Conservation (phyloP, 1,140 invertebrate genomes). For the Trachymyrmex cornetzi region DNA sequence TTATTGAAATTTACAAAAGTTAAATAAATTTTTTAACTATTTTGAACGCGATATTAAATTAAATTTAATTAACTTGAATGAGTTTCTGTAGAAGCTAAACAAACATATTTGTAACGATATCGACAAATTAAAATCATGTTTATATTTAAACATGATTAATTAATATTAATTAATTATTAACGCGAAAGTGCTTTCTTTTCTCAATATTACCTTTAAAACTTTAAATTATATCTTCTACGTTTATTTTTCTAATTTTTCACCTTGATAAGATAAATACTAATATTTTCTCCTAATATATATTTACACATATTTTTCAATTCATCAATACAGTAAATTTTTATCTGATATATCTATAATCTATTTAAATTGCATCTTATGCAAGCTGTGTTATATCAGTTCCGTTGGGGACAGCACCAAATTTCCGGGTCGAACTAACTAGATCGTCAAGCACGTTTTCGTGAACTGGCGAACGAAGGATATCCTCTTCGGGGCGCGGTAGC, state of each 20-base stretch:
- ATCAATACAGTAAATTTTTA: not conserved
- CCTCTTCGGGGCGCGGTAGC: slow-evolving; percentile 3
- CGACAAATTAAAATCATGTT: not conserved
- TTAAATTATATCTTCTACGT: not conserved
- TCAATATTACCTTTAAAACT: not conserved
- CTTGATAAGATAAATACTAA: not conserved
- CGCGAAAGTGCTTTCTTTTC: not conserved
- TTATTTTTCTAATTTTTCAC: not conserved
- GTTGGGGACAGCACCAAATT: slow-evolving; percentile 42
- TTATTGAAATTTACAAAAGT: not conserved
- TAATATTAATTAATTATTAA: slow-evolving; percentile 20
- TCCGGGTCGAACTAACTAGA: slow-evolving; percentile 54
- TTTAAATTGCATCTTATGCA: slow-evolving; percentile 23
- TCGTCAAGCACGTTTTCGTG: slow-evolving; percentile 57
- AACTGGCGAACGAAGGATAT: slow-evolving; percentile 51
- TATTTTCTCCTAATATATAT: not conserved
- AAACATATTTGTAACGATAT: not conserved
- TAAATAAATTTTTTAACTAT: not conserved
- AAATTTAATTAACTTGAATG: not conserved
- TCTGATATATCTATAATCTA: not conserved
- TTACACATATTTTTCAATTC: slow-evolving; percentile 9
- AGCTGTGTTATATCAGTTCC: not conserved
- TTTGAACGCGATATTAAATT: not conserved
- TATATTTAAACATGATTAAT: not conserved
- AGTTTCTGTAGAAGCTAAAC: not conserved